These are phyloP conservation scores for Andrena dorsata DNA, from an alignment of 2,888 invertebrate genomes.

Conservation along the genomic window DNA sequence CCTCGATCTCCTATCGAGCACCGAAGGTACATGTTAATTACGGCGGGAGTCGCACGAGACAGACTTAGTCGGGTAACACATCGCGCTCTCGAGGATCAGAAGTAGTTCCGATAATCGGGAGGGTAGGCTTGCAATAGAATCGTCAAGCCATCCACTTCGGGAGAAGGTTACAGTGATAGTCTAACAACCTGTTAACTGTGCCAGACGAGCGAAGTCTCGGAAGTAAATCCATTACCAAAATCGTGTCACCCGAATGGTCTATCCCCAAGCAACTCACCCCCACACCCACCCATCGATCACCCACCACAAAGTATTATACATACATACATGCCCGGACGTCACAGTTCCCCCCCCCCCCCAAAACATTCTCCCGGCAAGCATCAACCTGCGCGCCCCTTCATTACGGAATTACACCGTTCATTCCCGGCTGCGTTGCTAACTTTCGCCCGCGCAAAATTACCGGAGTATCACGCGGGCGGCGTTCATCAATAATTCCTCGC, in stretches of 20 bases:
- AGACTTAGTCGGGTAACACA: conserved; percentile 1
- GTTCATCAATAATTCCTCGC: conserved; percentile 36
- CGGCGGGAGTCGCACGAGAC: conserved; percentile 16
- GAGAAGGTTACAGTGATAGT: background rate
- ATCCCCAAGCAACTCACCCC: background rate
- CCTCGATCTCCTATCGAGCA: conserved; percentile 49
- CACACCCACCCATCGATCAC: background rate
- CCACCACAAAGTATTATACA: background rate
- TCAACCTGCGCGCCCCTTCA: background rate
- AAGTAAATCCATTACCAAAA: background rate
- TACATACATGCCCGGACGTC: conserved; percentile 11
- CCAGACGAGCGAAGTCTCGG: background rate
- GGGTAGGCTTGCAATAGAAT: too few relatives aligned
- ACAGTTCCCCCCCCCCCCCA: conserved; percentile 32
- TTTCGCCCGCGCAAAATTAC: conserved; percentile 36
- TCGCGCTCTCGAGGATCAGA: background rate
- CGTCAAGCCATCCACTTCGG: background rate
- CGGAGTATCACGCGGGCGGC: background rate
- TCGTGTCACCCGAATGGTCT: background rate
- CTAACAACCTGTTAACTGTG: background rate
- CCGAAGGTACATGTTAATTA: conserved; percentile 41
- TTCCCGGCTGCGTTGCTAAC: conserved; percentile 33
- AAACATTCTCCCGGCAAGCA: conserved; percentile 24
- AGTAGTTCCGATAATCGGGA: too few relatives aligned
- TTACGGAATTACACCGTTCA: conserved; percentile 30